Conservation (phyloP, 2,888 invertebrate genomes). For the Salpingus planirostris region DNA sequence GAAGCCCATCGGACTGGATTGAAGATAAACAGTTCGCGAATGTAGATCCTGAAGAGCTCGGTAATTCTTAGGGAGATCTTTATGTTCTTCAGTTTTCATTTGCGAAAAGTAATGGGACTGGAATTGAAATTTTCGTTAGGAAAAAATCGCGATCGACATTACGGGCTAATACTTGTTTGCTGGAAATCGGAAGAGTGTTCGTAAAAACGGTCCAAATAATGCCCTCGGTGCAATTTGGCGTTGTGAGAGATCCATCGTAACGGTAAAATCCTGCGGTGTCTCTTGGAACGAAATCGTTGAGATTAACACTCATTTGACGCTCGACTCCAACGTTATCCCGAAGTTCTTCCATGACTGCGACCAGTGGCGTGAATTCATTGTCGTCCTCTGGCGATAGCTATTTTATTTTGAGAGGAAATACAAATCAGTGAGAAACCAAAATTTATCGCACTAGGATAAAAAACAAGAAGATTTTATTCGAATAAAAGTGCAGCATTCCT, state of each 20-base stretch:
- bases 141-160: neutral
- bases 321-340: constrained; percentile 15
- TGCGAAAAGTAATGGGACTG: constrained; percentile 4
- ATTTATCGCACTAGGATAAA: no score
- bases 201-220: constrained; percentile 59
- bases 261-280: constrained; percentile 46
- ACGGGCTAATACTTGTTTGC: constrained; percentile 15
- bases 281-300: constrained; percentile 45
- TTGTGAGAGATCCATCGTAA: constrained; percentile 64
- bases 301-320: constrained; percentile 13
- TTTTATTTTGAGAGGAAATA: no score
- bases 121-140: neutral
- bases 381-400: constrained; percentile 38
- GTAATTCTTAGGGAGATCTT: no score
- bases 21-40: no score
- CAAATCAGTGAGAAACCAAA: no score
- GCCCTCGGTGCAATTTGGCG: constrained; percentile 59
- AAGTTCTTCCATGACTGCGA: constrained; percentile 28
- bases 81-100: constrained; percentile 1
- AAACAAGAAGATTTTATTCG: no score
- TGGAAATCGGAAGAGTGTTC: constrained; percentile 43
- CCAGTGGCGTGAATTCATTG: constrained; percentile 30
- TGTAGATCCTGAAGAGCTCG: no score
- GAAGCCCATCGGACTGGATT: no score
- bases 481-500: no score